Base-by-base conservation (phyloP, 2,797 vertebrate genomes). In the Todus mexicanus region DNA sequence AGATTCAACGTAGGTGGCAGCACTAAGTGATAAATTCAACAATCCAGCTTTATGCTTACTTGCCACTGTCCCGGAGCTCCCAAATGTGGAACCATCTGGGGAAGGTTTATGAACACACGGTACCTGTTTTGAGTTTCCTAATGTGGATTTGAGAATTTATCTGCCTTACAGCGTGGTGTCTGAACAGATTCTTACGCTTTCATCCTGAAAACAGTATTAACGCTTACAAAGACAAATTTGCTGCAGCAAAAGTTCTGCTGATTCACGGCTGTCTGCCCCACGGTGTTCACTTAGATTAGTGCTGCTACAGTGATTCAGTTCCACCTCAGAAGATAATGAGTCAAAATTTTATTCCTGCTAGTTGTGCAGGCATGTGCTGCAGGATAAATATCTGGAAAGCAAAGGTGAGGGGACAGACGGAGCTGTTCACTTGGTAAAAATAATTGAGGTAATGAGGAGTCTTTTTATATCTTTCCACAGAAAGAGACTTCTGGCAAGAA, bases 321-420 rank as follows among this genome's bases (percentile, higher is more conserved):
- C 91, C 83, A 96, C 89, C 81, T 95, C 93, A 93, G 86, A 96
- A 85, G 75, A 95, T 96, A 97, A 97, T 97, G 95, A 97, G 93
- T 86, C 87, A 76, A 84, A 78, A 94, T 96, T 94, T 96, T 92
- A 78, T 93, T 96, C 93, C 87, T 98, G 68, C 94, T 95, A 94
- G 87, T 47, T 97, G 90, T 93, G 33, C 95, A 98, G 97, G 88
- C 83, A 96, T 73, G 66, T 96, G 89, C 96, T 96, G 73, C 95
- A 98, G 93, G 93, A 97, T 94, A 98, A 98, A 92, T 97, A 97
- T 87, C 96, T 98, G 79, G 91, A 96, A 96, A 97, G 98, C 72
- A 98, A 98, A 97, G 87, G 48, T 77, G 42, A 87, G 11, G 7
- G 5, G 27, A 97, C 71, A 97, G 98, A 98, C 95, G 96, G 97